Conservation (phyloP, 2,888 invertebrate genomes). For the Crematogaster levior region DNA sequence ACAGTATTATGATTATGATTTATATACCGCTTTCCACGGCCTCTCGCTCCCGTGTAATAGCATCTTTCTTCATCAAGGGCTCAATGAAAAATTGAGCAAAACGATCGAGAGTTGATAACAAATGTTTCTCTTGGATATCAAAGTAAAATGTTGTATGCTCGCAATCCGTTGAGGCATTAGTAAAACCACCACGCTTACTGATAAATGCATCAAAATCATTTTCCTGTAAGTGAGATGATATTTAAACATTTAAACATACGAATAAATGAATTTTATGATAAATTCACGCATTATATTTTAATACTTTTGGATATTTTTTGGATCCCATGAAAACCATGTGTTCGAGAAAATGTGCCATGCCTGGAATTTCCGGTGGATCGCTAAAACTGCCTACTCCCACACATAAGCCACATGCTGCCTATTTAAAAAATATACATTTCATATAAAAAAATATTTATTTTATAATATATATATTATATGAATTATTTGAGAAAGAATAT, state of each 20-base stretch:
- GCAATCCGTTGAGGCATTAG: conserved; percentile 95
- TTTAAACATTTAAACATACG: not conserved
- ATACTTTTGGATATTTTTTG: conserved; percentile 93
- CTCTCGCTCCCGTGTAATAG: conserved; percentile 94
- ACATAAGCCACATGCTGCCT: conserved; percentile 92
- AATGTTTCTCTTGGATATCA: conserved; percentile 93
- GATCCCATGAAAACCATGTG: conserved; percentile 99
- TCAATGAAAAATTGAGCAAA: conserved; percentile 96
- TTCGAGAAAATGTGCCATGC: conserved; percentile 94
- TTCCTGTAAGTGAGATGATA: conserved; percentile 73
- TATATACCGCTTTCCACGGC: conserved; percentile 93
- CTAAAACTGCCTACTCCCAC: conserved; percentile 93
- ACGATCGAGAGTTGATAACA: conserved; percentile 92
- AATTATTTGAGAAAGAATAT: not conserved
- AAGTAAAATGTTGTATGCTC: conserved; percentile 96
- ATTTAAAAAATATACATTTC: conserved; percentile 58
- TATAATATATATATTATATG: conserved; percentile 4
- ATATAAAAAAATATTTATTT: too few relatives aligned
- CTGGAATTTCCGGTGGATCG: conserved; percentile 92
- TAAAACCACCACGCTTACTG: conserved; percentile 93
- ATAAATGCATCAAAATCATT: conserved; percentile 84
- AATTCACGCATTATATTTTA: not conserved
- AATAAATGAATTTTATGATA: not conserved
- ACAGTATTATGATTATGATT: not conserved
- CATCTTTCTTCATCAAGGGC: conserved; percentile 94